These are phyloP conservation scores for Tribolium madens DNA, from an alignment of 1,140 invertebrate species.

Conservation along the genomic window DNA sequence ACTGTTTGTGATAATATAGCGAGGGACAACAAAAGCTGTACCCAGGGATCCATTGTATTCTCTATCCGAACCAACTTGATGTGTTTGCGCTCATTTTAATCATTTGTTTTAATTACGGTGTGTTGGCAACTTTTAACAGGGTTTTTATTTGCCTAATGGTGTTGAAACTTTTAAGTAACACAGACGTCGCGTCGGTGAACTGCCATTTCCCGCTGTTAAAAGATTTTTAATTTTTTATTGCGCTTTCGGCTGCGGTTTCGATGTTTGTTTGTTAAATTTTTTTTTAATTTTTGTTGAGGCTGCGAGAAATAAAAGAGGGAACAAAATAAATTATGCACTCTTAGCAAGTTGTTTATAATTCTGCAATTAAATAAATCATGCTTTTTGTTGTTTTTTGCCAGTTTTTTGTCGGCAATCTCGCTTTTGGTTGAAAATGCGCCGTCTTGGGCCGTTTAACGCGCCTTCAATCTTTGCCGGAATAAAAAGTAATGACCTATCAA, in stretches of 20 bases:
- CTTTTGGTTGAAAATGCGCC: background rate
- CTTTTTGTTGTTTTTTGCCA: background rate
- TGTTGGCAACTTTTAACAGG: constrained; percentile 38
- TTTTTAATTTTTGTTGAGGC: background rate
- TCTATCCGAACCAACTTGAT: constrained; percentile 23
- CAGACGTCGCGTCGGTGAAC: background rate
- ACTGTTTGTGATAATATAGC: constrained; percentile 33
- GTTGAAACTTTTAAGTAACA: constrained; percentile 35
- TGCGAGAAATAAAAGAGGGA: no score
- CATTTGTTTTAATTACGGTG: constrained; percentile 43
- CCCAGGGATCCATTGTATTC: constrained; percentile 27
- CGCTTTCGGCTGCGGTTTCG: background rate
- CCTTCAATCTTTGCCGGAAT: background rate
- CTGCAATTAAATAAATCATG: no score
- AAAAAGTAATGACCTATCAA: constrained; percentile 14
- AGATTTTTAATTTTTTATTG: constrained; percentile 22
- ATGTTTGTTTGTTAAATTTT: background rate
- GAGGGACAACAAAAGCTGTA: constrained; percentile 6
- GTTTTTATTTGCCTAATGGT: constrained; percentile 39
- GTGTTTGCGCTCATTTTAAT: constrained; percentile 39
- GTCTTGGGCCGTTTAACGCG: background rate
- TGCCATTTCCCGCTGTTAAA: background rate
- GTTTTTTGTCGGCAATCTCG: background rate
- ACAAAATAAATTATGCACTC: no score
- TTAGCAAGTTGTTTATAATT: no score